Base-by-base conservation (phyloP, 2,888 invertebrate genomes). In the Meteorus colon region DNA sequence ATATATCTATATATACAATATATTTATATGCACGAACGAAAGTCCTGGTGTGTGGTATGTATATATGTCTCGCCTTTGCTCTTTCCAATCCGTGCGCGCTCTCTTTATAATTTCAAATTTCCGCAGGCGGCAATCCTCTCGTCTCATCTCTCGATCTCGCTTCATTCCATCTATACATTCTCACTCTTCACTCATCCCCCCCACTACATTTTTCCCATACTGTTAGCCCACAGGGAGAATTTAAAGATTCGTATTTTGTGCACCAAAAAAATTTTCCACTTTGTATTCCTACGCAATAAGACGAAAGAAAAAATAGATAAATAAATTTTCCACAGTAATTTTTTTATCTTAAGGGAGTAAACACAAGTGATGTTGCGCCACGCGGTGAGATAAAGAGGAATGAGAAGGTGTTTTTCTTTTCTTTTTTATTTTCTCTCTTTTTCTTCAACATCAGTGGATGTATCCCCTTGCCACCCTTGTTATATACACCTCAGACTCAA, bases 71-170 rank as follows among this genome's bases (percentile, higher is more conserved):
- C 12, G 45, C 24, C 63, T 63, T 66, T 75, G 31, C 62, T 65
- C 76, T 78, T 74, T 79, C 78, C 72, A 74, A 80, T 80, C 75
- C 62, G 31, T 45, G 29, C 45, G 60, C 65, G 69, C 72, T 63
- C 73, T 74, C 60, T 79, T 86, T 84, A 84, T 86, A 86, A 87
- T 86, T 87, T 86, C 80, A 82, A 85, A 86, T 86, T 86, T 86
- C 83, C 84, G 83, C 84, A 78, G 83, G 82, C 83, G 76, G 78
- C 81, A 80, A 80, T 81, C 72, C 75, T 77, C 76, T 77, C 55
- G 68, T 77, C 77, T 78, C 65, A 73, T 77, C 72, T 71, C 65
- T 72, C 70, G 65, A 75, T 45, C 69, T 73, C 71, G 14, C 66
- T 63, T 75, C 69, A 73, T 71, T 69, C 41, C 41, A 41, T 41